Evolutionary conservation across 2,113 vertebrate genomes (phyloP).

Genomic region (Smithornis capensis): DNA sequence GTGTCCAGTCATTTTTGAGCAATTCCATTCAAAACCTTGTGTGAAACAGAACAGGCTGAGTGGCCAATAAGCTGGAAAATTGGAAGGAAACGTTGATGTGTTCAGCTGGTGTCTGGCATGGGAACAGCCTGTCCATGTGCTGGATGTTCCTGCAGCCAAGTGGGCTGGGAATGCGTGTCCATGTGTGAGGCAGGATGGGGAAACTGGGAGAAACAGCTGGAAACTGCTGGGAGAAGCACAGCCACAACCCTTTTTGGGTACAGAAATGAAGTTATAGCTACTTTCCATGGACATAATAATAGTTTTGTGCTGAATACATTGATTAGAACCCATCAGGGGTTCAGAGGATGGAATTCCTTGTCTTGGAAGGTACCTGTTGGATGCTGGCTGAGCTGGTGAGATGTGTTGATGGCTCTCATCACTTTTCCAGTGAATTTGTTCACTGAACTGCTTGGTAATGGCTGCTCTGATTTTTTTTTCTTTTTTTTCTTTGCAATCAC

Average conservation of each 20-base stretch:
- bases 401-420: neutral
- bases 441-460: neutral
- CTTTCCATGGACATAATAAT: neutral
- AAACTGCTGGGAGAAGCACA: neutral
- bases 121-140: neutral
- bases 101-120: neutral
- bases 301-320: neutral
- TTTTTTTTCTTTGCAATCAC: neutral
- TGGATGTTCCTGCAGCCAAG: neutral
- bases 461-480: neutral
- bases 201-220: neutral
- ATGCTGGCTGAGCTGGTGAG: neutral
- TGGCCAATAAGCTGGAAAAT: neutral
- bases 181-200: neutral
- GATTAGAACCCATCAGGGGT: neutral
- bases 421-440: neutral
- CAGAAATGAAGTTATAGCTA: neutral
- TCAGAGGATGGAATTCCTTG: neutral
- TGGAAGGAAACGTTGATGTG: neutral
- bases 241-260: neutral
- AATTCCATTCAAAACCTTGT: neutral
- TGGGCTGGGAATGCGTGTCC: neutral
- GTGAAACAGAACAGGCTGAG: neutral
- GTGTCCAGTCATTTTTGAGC: neutral
- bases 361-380: neutral